Base-by-base conservation (phyloP, 2,888 invertebrate genomes). In the Thereva unica region DNA sequence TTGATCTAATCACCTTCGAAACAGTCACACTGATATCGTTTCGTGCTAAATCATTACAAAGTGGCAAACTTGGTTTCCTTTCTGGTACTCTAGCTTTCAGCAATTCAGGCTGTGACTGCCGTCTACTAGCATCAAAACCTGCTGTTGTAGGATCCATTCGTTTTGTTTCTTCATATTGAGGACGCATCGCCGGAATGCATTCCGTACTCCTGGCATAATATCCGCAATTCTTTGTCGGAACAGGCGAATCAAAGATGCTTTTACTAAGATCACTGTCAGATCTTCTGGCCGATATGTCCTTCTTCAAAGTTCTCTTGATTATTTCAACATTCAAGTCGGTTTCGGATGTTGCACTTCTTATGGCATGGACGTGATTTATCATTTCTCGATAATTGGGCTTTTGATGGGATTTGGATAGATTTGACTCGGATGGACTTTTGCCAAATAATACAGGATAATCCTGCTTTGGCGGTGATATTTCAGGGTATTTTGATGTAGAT, bases 301-400 rank as follows among this genome's bases (percentile, higher is more conserved):
- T 71, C 5, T 80, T 79, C 0, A 80, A 72, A 0, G 80, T 78
- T 68, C 79, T 77, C 65, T 80, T 78, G 23, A 80, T 80, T 7
- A 80, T 80, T 72, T 80, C 75, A 70, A 77, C 71, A 69, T 80
- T 80, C 0, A 77, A 69, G 64, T 80, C 80, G 52, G 78, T 75
- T 61, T 80, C 80, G 5, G 78, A 78, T 45, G 77, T 75, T 5
- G 79, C 74, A 67, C 74, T 79, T 2, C 78, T 72, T 56, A 77
- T 74, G 0, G 78, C 76, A 67, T 74, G 71, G 64, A 74, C 76
- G 38, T 78, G 76, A 64, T 78, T 78, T 40, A 80, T 79, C 34
- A 80, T 70, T 41, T 78, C 78, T 0, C 79, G 73, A 67, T 80
- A 80, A 52, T 80, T 78, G 5, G 78, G 79, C 41, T 68, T 70